Percentiles rank a stretch among this genome's conserved stretches.
These are phyloP conservation scores for Dascyllus trimaculatus DNA, from an alignment of 2,113 vertebrate genomes.

Conservation along the genomic window DNA sequence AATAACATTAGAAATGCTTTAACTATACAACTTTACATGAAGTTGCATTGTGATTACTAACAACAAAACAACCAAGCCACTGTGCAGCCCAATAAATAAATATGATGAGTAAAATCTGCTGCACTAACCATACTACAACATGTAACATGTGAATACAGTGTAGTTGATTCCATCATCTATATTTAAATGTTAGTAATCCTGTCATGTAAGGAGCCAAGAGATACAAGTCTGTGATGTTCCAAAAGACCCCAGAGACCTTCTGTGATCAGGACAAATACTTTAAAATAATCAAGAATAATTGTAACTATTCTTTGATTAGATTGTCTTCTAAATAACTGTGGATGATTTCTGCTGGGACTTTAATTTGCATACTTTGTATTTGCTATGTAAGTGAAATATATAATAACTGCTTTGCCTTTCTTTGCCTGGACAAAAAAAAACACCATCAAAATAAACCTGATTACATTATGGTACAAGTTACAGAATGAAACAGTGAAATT, in stretches of 20 bases:
- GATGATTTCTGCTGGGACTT: conserved; percentile 6
- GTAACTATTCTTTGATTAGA: background rate
- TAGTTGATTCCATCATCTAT: no score
- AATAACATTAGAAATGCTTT: no score
- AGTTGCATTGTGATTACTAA: no score
- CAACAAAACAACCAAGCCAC: no score
- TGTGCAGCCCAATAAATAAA: no score
- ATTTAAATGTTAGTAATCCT: background rate
- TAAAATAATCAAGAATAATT: no score
- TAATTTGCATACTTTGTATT: conserved; percentile 5
- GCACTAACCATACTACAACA: background rate
- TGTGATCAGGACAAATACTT: no score
- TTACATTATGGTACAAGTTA: background rate
- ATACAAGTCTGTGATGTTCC: no score
- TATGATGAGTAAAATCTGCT: background rate
- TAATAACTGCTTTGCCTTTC: background rate
- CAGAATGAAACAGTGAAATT: conserved; percentile 1
- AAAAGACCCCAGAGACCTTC: no score
- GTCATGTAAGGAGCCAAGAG: no score
- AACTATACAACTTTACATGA: no score
- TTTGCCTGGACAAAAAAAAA: background rate
- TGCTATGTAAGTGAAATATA: background rate
- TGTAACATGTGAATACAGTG: no score
- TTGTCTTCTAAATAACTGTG: background rate
- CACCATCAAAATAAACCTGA: background rate